Percentiles rank a stretch among this genome's conserved stretches.
phyloP scores from a whole-genome alignment of 2,888 invertebrate species.

The Dicyrtomina minuta region DNA sequence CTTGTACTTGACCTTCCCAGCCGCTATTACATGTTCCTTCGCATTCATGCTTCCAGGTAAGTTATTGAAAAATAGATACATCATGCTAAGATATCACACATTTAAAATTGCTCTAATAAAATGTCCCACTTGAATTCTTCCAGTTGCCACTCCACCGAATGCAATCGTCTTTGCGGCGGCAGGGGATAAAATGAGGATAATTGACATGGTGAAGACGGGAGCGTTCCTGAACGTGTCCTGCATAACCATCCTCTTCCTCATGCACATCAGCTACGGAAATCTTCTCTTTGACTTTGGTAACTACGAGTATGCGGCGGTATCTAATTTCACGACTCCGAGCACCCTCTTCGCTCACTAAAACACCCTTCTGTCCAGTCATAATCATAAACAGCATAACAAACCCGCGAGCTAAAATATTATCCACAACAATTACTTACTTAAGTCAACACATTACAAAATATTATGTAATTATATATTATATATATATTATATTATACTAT shows the following conservation, averaged over 20 bases:
- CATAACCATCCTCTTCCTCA: slow-evolving; percentile 34
- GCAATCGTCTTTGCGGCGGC: slow-evolving; percentile 83
- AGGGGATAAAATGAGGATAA: slow-evolving; percentile 59
- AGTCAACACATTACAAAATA: neutral
- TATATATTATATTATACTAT: neutral
- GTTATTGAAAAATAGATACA: neutral
- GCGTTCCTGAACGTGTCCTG: slow-evolving; percentile 44
- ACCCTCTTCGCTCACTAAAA: too few relatives aligned
- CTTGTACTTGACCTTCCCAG: slow-evolving; percentile 84
- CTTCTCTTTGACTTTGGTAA: slow-evolving; percentile 40
- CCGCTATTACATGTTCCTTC: slow-evolving; percentile 84
- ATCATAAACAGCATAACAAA: neutral
- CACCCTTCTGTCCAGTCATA: too few relatives aligned
- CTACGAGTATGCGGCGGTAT: slow-evolving; percentile 33
- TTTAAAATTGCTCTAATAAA: neutral
- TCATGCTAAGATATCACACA: neutral
- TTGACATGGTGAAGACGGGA: slow-evolving; percentile 47
- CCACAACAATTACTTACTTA: neutral
- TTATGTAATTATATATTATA: too few relatives aligned
- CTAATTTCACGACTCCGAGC: too few relatives aligned
- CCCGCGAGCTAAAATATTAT: neutral
- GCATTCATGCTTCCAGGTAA: slow-evolving; percentile 58
- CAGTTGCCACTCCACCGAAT: slow-evolving; percentile 93
- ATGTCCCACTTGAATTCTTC: slow-evolving; percentile 63
- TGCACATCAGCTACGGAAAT: slow-evolving; percentile 40